Evolutionary conservation across 1,140 invertebrate species (phyloP).

Genomic region (Onthophagus taurus): DNA sequence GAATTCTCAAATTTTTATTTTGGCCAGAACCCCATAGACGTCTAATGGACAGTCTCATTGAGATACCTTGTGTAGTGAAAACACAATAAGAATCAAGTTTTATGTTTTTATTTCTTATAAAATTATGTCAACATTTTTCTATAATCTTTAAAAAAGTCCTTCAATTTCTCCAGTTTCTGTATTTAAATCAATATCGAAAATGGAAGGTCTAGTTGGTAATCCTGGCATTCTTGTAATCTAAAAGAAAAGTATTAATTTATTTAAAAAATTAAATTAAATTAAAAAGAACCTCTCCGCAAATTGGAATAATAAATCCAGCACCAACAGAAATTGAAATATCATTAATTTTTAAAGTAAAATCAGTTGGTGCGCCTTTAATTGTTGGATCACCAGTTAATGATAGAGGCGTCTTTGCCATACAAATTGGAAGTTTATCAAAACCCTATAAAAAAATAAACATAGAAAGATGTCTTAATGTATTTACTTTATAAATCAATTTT

Average conservation of each 20-base stretch:
- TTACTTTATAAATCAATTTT: too few species aligned
- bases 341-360: slow-evolving; percentile 77
- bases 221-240: slow-evolving; percentile 89
- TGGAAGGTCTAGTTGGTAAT: slow-evolving; percentile 85
- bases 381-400: slow-evolving; percentile 84
- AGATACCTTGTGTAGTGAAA: too few species aligned
- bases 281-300: slow-evolving; percentile 78
- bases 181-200: slow-evolving; percentile 96
- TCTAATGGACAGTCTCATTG: too few species aligned
- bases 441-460: slow-evolving; percentile 60
- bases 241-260: slow-evolving; percentile 18
- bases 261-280: too few species aligned
- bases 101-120: too few species aligned
- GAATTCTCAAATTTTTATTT: too few species aligned
- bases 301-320: slow-evolving; percentile 89
- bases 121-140: too few species aligned
- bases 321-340: slow-evolving; percentile 87
- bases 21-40: too few species aligned
- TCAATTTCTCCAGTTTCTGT: slow-evolving; percentile 80
- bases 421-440: slow-evolving; percentile 86
- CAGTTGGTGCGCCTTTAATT: slow-evolving; percentile 85
- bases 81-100: too few species aligned
- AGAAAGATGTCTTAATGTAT: too few species aligned
- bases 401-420: slow-evolving; percentile 96
- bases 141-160: slow-evolving; percentile 87